Conservation (phyloP, 2,888 invertebrate species). For the Fissipunctia ypsillon region DNA sequence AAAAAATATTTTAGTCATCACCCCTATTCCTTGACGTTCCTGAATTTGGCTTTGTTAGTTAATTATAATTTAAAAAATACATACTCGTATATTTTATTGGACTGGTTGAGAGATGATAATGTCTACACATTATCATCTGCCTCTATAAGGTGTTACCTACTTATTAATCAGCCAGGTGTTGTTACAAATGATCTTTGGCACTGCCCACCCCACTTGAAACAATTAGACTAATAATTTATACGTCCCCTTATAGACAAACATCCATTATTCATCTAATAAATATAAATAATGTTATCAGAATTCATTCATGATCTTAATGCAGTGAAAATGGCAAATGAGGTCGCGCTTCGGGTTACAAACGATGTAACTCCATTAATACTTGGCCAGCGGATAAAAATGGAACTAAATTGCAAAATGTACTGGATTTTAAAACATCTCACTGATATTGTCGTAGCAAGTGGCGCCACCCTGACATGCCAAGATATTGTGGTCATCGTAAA, state of each 20-base stretch:
- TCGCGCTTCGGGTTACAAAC: constrained; percentile 47
- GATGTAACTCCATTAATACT: not conserved
- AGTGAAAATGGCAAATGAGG: constrained; percentile 31
- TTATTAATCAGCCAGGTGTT: not conserved
- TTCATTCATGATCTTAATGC: constrained; percentile 49
- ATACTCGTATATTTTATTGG: too few relatives aligned
- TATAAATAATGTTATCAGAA: constrained; percentile 29
- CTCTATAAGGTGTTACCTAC: not conserved
- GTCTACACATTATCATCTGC: not conserved
- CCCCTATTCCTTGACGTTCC: too few relatives aligned
- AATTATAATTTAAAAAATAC: too few relatives aligned
- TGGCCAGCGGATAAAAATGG: constrained; percentile 12
- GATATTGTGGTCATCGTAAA: constrained; percentile 39
- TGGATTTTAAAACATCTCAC: not conserved
- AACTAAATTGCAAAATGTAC: constrained; percentile 23
- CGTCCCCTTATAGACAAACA: not conserved
- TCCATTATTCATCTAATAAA: constrained; percentile 32
- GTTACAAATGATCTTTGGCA: constrained; percentile 21
- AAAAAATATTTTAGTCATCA: too few relatives aligned
- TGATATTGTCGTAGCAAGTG: constrained; percentile 11
- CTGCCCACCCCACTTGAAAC: constrained; percentile 4
- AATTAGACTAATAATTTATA: not conserved
- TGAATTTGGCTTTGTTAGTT: too few relatives aligned
- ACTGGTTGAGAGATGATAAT: not conserved
- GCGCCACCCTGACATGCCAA: constrained; percentile 56